phyloP scores from a whole-genome alignment of 2,797 vertebrate genomes.

The Leuciscus waleckii region DNA sequence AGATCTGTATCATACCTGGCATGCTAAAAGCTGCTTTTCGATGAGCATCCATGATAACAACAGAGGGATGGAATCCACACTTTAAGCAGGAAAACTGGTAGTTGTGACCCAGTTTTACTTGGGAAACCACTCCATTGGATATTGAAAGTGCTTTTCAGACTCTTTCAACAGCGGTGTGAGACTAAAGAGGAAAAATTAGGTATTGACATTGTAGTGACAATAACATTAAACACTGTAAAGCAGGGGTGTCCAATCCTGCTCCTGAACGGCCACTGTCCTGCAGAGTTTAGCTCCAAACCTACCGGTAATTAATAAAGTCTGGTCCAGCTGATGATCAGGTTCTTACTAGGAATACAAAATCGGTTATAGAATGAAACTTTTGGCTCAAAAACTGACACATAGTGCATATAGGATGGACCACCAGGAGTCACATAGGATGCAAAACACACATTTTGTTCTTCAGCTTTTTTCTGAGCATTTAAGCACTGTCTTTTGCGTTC shows the following conservation, averaged over 20 bases:
- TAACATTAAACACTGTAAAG: background rate
- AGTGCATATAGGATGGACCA: too few species aligned
- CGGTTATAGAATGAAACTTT: too few species aligned
- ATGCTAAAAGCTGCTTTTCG: background rate
- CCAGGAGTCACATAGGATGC: too few species aligned
- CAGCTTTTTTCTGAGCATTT: too few species aligned
- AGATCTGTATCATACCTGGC: background rate
- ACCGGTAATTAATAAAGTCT: background rate
- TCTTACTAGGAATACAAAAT: too few species aligned
- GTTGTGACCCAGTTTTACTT: background rate
- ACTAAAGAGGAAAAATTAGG: background rate
- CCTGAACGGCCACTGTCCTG: background rate
- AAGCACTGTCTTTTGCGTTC: too few species aligned
- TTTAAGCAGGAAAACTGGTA: background rate
- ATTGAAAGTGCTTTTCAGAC: background rate
- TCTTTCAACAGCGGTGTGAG: background rate
- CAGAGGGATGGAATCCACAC: background rate
- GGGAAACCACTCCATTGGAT: background rate
- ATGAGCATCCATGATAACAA: background rate
- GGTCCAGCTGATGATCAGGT: background rate
- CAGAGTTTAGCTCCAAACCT: background rate
- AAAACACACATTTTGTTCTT: too few species aligned
- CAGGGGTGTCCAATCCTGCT: background rate
- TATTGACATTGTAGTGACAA: background rate
- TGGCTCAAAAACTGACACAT: too few species aligned